phyloP scores from a whole-genome alignment of 2,888 invertebrate species.

The Dromius quadrimaculatus region DNA sequence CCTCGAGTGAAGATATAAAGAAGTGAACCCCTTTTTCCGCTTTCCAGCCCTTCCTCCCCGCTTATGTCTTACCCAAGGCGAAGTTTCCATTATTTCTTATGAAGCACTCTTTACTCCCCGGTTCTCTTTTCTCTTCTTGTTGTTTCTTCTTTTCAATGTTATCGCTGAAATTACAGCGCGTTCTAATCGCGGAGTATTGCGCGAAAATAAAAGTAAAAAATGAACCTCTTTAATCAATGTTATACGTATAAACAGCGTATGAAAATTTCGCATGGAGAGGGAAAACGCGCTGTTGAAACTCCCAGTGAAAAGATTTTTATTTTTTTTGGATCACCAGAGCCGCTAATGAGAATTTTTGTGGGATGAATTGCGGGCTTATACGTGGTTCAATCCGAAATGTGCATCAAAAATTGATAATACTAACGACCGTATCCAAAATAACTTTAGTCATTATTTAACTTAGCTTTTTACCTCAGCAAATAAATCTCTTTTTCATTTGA shows the following conservation, averaged over 20 bases:
- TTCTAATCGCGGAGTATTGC: constrained; percentile 47
- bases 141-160: constrained; percentile 53
- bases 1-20: constrained; percentile 58
- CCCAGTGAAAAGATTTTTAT: constrained; percentile 8
- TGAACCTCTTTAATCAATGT: constrained; percentile 50
- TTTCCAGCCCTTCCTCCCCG: constrained; percentile 1
- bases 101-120: constrained; percentile 1
- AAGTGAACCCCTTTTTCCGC: constrained; percentile 52
- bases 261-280: constrained; percentile 25
- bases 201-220: constrained; percentile 47
- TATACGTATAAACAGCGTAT: constrained; percentile 48
- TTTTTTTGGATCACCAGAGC: not conserved
- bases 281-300: not conserved
- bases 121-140: constrained; percentile 33
- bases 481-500: constrained; percentile 5
- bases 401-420: too few species aligned
- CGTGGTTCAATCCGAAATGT: too few species aligned
- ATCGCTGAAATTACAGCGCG: constrained; percentile 49
- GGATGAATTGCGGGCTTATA: too few species aligned
- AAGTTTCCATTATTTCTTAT: constrained; percentile 51
- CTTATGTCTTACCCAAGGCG: constrained; percentile 8
- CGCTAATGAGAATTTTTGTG: constrained; percentile 18
- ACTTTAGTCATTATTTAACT: constrained; percentile 15
- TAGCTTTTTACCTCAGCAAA: not conserved
- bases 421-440: constrained; percentile 17